Base-by-base conservation (phyloP, 1,140 invertebrate species). In the Pemphigus obesinymphae region DNA sequence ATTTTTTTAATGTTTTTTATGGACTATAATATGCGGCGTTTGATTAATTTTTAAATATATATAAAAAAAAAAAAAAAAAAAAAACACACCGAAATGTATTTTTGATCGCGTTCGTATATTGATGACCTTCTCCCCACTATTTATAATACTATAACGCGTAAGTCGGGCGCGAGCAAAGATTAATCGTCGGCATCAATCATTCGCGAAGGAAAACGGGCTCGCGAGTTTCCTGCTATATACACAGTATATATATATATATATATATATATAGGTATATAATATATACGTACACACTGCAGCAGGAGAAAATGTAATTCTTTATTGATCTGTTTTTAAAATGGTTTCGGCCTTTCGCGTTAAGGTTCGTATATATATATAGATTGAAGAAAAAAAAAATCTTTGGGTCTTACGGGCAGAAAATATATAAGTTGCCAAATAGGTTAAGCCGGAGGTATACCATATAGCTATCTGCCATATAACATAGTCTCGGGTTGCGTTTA, bases 21-120 rank as follows among this genome's bases (percentile, higher is more conserved):
- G 45, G 8, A 29, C 37, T 29, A 26, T 70, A n/a, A 4, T 37
- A 34, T 34, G 45, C 5, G 10, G 13, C 3, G 66, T 70, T 70
- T 70, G 66, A 70, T 70, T 70, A 70, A 45, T 70, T 70, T 70
- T 26, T 17, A 45, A 70, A 43, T 68, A 68, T 7, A 48, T 13
- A 13, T 2, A 15, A 13, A 48, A 43, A 37, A 68, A 68, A 43
- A 68, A 40, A 34, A 68, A 40, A 23, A 17, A 37, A n/a, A 34
- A 66, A 63, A 37, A 17, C 37, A 66, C 31, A 66, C 45, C 5
- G 23, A 45, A 58, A 70, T 70, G 66, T 70, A 70, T 70, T 70
- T 70, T 70, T 70, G 66, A 70, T 70, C 66, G 37, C 66, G 66
- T 70, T 70, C n/a, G n/a, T n/a, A 66, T 70, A 70, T 70, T 70